Evolutionary conservation across 2,797 vertebrate species (phyloP).

Genomic region (Tamandua tetradactyla): DNA sequence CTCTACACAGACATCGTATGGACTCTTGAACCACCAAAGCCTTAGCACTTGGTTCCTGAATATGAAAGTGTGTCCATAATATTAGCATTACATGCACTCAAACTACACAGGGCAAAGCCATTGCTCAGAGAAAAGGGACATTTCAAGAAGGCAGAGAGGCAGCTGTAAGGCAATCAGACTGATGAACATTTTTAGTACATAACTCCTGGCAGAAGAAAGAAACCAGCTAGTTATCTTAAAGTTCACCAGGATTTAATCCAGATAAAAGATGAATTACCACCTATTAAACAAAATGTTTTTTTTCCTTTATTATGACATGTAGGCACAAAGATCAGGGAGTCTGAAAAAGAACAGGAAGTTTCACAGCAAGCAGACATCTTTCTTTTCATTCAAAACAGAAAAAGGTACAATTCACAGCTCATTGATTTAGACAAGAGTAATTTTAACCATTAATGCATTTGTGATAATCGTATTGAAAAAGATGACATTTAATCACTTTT

Average conservation of each 20-base stretch:
- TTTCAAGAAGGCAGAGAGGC: not conserved
- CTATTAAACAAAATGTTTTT: conserved; percentile 1
- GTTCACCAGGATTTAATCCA: conserved; percentile 78
- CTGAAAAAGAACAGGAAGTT: not conserved
- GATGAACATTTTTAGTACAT: not conserved
- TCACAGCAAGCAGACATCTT: not conserved
- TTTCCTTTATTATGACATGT: not conserved
- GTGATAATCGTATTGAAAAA: not conserved
- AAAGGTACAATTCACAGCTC: not conserved
- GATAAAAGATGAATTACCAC: conserved; percentile 74
- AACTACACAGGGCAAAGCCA: not conserved
- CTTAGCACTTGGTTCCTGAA: not conserved
- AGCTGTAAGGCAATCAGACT: not conserved
- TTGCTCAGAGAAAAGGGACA: not conserved
- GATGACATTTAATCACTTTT: not conserved
- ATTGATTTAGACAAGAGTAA: not conserved
- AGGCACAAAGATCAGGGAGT: not conserved
- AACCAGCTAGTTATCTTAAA: conserved; percentile 74
- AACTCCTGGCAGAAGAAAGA: conserved; percentile 62
- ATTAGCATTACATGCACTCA: not conserved
- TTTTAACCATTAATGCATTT: not conserved
- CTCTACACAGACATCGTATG: not conserved
- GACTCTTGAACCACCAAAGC: conserved; percentile 20
- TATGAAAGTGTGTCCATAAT: not conserved
- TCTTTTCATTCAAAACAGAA: not conserved